Base-by-base conservation (phyloP, 2,888 invertebrate genomes). In the Trilocha varians region DNA sequence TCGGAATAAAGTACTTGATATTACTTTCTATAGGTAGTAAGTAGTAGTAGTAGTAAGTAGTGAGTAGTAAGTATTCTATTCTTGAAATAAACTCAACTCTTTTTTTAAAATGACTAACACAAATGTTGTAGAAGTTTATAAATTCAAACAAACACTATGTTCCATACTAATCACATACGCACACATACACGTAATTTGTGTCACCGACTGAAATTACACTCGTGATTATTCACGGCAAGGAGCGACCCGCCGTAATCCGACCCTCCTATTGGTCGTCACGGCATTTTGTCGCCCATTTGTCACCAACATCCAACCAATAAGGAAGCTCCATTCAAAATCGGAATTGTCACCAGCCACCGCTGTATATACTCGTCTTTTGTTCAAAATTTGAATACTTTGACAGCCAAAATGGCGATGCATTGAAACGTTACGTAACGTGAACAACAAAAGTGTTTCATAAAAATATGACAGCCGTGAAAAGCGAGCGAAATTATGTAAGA, bases 261-360 rank as follows among this genome's bases (percentile, higher is more conserved):
- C 41, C 17, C 49, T 57, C 56, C 51, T 47, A 80, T 84, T 85
- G 83, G 84, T 52, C 53, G 61, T 42, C 49, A 47, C 48, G 45
- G 41, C 51, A 67, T 52, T 69, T 68, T 85, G 84, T 85, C 85
- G 78, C 76, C 75, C 80, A 77, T 82, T 84, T 85, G 84, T 85
- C 85, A 84, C 83, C 85, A 84, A 83, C 62, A 64, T 43, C 50
- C 67, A 43, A 49, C 84, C 84, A 83, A 84, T 83, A 58, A 57
- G 57, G 55, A 47, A 45, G 56, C 58, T 17, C 50, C 42, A 42
- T 65, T 76, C 52, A 48, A 67, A 72, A 69, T 66, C 63, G 63
- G 69, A 74, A 75, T 62, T 80, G 79, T 82, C 78, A 77, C 68
- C 57, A 62, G 58, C 57, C 49, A 69, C 65, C 68, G 65, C 56